These are phyloP conservation scores for Brienomyrus brachyistius DNA, from an alignment of 2,113 vertebrate genomes.

Conservation along the genomic window DNA sequence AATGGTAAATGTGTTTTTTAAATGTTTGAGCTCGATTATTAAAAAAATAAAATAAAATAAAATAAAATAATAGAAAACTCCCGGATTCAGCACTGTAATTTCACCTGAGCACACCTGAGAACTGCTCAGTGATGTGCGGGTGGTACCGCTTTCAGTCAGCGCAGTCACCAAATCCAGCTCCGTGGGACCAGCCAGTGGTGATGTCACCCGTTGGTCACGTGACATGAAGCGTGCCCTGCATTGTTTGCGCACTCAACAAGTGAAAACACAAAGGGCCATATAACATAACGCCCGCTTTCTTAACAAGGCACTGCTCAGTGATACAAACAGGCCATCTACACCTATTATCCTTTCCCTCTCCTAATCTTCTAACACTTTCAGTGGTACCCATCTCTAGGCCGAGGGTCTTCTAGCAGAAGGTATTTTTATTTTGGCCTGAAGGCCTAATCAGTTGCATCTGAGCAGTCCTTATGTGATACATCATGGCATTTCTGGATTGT, in stretches of 20 bases:
- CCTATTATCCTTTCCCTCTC: background rate
- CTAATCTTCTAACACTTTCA: background rate
- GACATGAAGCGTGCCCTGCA: background rate
- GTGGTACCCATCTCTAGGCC: background rate
- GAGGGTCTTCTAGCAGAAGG: background rate
- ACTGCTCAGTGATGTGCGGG: background rate
- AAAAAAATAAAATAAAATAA: background rate
- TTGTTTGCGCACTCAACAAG: slow-evolving; percentile 2
- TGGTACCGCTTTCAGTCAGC: background rate
- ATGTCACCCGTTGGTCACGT: slow-evolving; percentile 17
- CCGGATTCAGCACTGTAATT: background rate
- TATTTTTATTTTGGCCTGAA: background rate
- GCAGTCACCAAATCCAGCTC: slow-evolving; percentile 2
- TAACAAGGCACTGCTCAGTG: background rate
- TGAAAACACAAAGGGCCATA: slow-evolving; percentile 4
- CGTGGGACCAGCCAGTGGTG: slow-evolving; percentile 1
- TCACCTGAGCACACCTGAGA: slow-evolving; percentile 8
- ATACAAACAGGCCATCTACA: background rate
- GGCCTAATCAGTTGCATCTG: background rate
- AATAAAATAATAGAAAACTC: background rate
- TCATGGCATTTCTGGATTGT: background rate
- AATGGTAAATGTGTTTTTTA: background rate
- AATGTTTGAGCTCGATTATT: background rate
- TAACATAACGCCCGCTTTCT: background rate
- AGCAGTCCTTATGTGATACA: background rate